Evolutionary conservation across 2,113 vertebrate species (phyloP), one percentile per base, ranked within the genome.

Genomic region (Bungarus multicinctus): DNA sequence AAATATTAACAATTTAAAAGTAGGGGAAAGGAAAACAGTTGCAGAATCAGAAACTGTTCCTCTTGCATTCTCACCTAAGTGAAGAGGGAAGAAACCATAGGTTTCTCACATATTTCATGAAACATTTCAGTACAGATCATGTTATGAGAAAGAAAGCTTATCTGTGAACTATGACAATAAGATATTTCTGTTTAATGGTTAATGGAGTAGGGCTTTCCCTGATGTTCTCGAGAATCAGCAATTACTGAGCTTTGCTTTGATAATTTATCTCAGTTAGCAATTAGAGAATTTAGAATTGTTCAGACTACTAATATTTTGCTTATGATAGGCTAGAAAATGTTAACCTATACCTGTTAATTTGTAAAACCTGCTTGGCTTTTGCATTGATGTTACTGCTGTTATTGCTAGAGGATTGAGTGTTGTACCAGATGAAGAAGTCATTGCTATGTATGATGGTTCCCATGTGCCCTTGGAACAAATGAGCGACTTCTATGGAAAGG

Each of bases 401-500:
- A 69, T 97, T 93, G 95, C 60, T 94, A 99, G 99, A 97, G 99
- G 99, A 94, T 98, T 99, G 96, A 97, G 98, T 23, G 98, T 99
- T 60, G 99, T 99, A 81, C 97, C 98, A 0, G 99, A 99, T 57
- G 98, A 99, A 91, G 99, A 99, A 96, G 99, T 99, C 43, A 98
- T 99, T 90, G 99, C 99, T 81, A 99, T 99, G 99, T 99, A 99
- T 4, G 99, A 99, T 96, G 99, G 99, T 11, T 98, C 97, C 45
- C 99, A 99, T 0, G 98, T 99, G 30, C 99, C 99, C 89, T 96
- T 99, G 91, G 99, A 99, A 92, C 99, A 98, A 95, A 99, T 99
- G 99, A 99, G 99, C 55, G 99, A 99, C 97, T 99, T 99, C 90
- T 99, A 99, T 86, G 99, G 99, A 94, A 99, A 99, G 98, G 99